Percentiles rank a stretch among this genome's conserved stretches.
Conservation (phyloP, 1,140 invertebrate genomes). For the Cyclargus thomasi region DNA sequence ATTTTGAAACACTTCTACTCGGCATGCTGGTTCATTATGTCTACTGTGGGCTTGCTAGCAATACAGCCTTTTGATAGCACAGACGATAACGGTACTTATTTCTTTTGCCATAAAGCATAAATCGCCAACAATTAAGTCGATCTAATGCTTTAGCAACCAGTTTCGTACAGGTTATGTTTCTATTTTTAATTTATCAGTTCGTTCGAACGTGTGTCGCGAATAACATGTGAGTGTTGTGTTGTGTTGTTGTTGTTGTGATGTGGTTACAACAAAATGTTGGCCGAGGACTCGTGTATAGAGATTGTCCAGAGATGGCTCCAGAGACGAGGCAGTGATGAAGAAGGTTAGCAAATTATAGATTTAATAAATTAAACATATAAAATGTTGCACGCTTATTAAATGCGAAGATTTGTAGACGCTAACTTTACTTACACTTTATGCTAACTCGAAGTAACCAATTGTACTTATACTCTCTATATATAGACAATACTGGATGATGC, state of each 20-base stretch:
- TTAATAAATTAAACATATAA: background rate
- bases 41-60: constrained; percentile 57
- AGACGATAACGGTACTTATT: background rate
- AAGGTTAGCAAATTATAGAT: constrained; percentile 29
- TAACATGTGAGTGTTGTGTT: constrained; percentile 24
- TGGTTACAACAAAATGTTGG: constrained; percentile 57
- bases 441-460: too few species aligned
- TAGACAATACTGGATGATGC: too few species aligned
- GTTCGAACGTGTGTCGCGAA: constrained; percentile 24
- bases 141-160: background rate
- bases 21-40: too few species aligned
- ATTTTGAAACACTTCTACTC: too few species aligned
- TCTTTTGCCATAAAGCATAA: background rate
- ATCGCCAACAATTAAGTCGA: background rate
- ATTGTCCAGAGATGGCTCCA: constrained; percentile 63
- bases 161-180: background rate
- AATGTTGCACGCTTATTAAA: too few species aligned
- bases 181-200: constrained; percentile 17
- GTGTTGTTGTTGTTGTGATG: constrained; percentile 38
- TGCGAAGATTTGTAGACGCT: too few species aligned
- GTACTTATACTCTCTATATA: too few species aligned
- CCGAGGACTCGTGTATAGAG: constrained; percentile 63
- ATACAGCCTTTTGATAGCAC: background rate
- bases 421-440: too few species aligned
- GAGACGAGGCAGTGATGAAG: constrained; percentile 52